Evolutionary conservation across 1,140 invertebrate genomes (phyloP), one percentile per base, ranked within the genome.

Genomic region (Oscheius sp.): DNA sequence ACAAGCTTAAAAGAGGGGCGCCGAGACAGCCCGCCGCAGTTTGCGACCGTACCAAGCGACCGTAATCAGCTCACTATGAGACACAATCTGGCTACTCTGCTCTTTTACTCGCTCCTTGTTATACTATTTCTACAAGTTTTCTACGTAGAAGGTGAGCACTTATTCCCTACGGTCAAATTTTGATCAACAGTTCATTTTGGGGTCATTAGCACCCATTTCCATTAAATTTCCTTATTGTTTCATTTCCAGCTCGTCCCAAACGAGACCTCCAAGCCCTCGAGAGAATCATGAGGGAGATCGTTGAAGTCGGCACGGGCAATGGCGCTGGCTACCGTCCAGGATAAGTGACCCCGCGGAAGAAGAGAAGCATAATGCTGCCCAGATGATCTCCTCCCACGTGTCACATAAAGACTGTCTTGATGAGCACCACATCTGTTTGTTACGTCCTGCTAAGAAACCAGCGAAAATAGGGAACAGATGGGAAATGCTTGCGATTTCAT

Each of bases 391-490:
- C 28, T 55, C 23, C 49, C 49, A 55, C 49, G 49, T 13, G 49
- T 55, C 49, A 55, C 49, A 55, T 55, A 55, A 55, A 55, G 49
- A 55, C 15, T 7, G 4, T 13, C 28, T 7, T 55, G 28, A 55
- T 55, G 49, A 55, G 7, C 49, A 13, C 28, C 49, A 23, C 49
- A 55, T 55, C 49, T 55, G 49, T 55, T 55, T 55, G 49, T 55
- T 55, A 55, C 28, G 49, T 55, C 49, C 49, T 55, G 49, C 49
- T 55, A 55, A 55, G 49, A 55, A 55, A 55, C 28, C 15, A 55
- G n/a, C n/a, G n/a, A n/a, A n/a, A n/a, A n/a, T n/a, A n/a, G n/a
- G n/a, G n/a, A n/a, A n/a, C n/a, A n/a, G n/a, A n/a, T n/a, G n/a
- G n/a, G n/a, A n/a, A n/a, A n/a, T n/a, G n/a, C n/a, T n/a, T n/a